Base-by-base conservation (phyloP, 2,113 vertebrate genomes). In the Ageneiosus marmoratus region DNA sequence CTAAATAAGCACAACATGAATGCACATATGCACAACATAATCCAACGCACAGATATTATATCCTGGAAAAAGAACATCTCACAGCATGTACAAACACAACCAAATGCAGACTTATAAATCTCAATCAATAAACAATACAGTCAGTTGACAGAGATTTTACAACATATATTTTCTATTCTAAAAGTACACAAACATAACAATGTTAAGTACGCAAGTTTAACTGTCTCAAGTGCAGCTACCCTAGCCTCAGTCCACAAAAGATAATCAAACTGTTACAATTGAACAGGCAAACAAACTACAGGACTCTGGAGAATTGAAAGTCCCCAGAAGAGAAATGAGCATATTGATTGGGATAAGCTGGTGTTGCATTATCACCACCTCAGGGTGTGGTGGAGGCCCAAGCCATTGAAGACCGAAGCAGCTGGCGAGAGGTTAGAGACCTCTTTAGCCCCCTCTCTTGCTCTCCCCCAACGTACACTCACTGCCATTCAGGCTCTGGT, bases 301-400 rank as follows among this genome's bases (percentile, higher is more conserved):
- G 83, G 84, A 76, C 87, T 86, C 84, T 74, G 60, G 86, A 82
- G 87, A 86, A 73, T 77, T 58, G 79, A 70, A 80, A 84, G 84
- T 79, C 83, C 79, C 73, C 60, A 79, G 77, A 79, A 87, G 79
- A 76, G 85, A 85, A 86, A 87, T 86, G 85, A 85, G 82, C 74
- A 77, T 89, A 90, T 90, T 88, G 89, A 90, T 90, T 86, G 46
- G 70, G 79, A 85, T 89, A 87, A 87, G 86, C 86, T 85, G 82
- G 79, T 84, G 87, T 82, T 88, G 84, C 84, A 89, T 88, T 89
- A 88, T 86, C 83, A 86, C 77, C 80, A 85, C 86, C 86, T 86
- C 80, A 70, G 83, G 84, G 86, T 80, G 77, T 80, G 56, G 86
- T 76, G 24, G 78, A 83, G 80, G 46, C 67, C 77, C 63, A 74